Evolutionary conservation across 2,797 vertebrate genomes (phyloP).

Genomic region (Ptychadena robeensis): DNA sequence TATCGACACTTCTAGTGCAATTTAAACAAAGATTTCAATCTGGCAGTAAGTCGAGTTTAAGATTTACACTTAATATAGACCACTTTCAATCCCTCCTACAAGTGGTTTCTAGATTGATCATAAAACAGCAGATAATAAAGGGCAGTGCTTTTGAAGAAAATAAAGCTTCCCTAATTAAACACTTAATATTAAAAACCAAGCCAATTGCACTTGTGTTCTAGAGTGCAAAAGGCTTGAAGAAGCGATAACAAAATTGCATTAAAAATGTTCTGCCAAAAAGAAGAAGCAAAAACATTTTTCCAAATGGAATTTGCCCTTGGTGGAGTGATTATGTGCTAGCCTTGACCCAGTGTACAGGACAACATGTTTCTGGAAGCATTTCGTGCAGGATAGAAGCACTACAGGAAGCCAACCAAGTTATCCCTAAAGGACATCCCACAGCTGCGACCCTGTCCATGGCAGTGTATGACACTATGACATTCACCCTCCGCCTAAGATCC

Average conservation of each 20-base stretch:
- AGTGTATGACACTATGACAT: too few species aligned
- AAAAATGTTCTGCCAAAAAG: background rate
- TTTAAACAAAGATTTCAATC: too few species aligned
- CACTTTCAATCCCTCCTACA: too few species aligned
- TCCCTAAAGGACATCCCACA: background rate
- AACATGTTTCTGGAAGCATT: background rate
- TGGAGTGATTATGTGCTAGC: conserved; percentile 1
- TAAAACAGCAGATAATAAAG: too few species aligned
- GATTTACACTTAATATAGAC: too few species aligned
- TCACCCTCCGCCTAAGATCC: too few species aligned
- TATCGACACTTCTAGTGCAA: too few species aligned
- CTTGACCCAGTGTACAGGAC: conserved; percentile 13
- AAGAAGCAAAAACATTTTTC: conserved; percentile 6
- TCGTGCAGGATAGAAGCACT: background rate
- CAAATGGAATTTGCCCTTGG: conserved; percentile 55
- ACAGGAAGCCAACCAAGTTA: background rate
- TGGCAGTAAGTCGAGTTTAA: too few species aligned
- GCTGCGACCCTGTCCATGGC: too few species aligned
- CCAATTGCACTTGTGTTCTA: background rate
- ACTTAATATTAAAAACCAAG: background rate
- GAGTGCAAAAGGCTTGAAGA: conserved; percentile 1
- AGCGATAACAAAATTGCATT: background rate
- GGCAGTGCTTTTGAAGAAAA: too few species aligned
- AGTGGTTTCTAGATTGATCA: too few species aligned
- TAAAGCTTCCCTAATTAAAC: too few species aligned